These are phyloP conservation scores for Cerceris rybyensis DNA, from an alignment of 2,888 invertebrate species.

Conservation along the genomic window DNA sequence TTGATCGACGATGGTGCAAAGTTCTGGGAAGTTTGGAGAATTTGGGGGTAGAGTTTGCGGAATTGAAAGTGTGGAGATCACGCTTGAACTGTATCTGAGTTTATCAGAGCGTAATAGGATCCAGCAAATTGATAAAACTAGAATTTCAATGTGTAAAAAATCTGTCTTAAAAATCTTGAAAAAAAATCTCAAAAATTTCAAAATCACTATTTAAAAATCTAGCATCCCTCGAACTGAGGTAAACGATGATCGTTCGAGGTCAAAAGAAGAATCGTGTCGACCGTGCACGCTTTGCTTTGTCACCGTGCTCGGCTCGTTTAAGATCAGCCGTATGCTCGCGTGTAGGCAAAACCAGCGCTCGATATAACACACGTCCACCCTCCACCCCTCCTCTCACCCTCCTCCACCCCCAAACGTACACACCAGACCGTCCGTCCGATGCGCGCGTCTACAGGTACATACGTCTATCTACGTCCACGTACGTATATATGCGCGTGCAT, in stretches of 20 bases:
- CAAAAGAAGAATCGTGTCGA: neutral
- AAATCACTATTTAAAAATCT: neutral
- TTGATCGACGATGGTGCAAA: too few species aligned
- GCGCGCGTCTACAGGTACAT: conserved; percentile 1
- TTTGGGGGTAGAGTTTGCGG: too few species aligned
- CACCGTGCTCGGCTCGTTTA: conserved; percentile 15
- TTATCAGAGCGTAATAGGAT: too few species aligned
- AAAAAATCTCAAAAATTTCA: too few species aligned
- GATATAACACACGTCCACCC: neutral
- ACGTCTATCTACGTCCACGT: conserved; percentile 10
- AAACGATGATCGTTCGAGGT: too few species aligned
- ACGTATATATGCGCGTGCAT: conserved; percentile 5
- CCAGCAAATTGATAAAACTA: too few species aligned
- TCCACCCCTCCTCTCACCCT: neutral
- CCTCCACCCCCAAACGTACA: neutral
- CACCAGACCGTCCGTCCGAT: too few species aligned
- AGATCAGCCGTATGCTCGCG: conserved; percentile 5
- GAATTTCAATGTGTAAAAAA: too few species aligned
- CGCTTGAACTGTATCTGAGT: too few species aligned
- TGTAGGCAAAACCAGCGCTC: conserved; percentile 3
- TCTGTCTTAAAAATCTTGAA: too few species aligned
- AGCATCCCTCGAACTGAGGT: neutral
- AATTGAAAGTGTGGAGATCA: too few species aligned
- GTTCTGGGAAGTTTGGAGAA: too few species aligned
- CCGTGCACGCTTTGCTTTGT: conserved; percentile 24